Conservation (phyloP, 1,140 invertebrate genomes). For the Berghia stephanieae region DNA sequence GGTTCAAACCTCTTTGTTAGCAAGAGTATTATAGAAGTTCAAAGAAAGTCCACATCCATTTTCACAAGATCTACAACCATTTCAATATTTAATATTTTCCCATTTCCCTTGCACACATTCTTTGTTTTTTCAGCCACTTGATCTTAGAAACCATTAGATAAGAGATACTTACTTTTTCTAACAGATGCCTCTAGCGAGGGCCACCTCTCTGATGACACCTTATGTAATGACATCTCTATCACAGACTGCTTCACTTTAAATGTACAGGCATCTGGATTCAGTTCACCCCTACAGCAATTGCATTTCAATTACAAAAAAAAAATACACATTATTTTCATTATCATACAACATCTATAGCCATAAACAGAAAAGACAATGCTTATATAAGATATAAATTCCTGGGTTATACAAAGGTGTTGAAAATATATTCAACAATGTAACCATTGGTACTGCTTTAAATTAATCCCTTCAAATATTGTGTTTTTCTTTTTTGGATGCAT, state of each 20-base stretch:
- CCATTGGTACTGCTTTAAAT: no score
- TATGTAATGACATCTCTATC: slow-evolving; percentile 56
- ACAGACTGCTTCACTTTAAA: slow-evolving; percentile 42
- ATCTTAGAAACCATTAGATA: not conserved
- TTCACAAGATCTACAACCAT: not conserved
- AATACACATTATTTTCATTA: not conserved
- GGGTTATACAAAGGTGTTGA: not conserved
- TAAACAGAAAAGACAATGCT: not conserved
- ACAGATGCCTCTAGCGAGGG: slow-evolving; percentile 52
- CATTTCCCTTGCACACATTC: not conserved
- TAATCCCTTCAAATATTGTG: no score
- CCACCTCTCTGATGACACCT: slow-evolving; percentile 52
- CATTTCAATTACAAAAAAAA: not conserved
- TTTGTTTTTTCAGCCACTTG: not conserved
- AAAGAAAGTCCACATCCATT: slow-evolving; percentile 23
- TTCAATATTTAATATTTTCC: not conserved
- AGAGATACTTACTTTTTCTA: slow-evolving; percentile 48
- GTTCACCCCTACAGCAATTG: slow-evolving; percentile 46
- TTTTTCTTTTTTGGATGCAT: no score
- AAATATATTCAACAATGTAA: not conserved
- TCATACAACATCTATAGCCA: not conserved
- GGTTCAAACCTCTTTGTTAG: no score
- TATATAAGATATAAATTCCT: not conserved
- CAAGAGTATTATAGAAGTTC: not conserved
- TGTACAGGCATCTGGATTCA: slow-evolving; percentile 50